These are phyloP conservation scores for Aspiorhynchus laticeps DNA, from an alignment of 2,113 vertebrate genomes.

Conservation along the genomic window DNA sequence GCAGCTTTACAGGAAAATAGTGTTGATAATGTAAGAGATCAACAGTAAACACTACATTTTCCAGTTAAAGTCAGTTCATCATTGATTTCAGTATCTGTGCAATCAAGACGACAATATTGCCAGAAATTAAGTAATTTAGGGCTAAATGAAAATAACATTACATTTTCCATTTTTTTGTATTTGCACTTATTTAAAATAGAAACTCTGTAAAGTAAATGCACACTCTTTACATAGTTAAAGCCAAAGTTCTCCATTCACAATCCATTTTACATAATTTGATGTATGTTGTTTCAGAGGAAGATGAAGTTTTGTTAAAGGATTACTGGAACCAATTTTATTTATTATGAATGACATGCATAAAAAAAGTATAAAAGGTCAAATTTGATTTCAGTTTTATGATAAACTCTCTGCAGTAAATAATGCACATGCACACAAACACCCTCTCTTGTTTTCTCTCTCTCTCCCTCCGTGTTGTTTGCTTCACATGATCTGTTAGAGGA, in stretches of 20 bases:
- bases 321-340: not conserved
- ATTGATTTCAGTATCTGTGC: too few relatives aligned
- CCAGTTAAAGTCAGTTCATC: too few relatives aligned
- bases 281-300: not conserved
- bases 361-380: not conserved
- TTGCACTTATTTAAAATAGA: not conserved
- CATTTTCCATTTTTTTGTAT: not conserved
- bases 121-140: too few relatives aligned
- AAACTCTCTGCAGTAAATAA: not conserved
- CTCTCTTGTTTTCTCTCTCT: slow-evolving; percentile 3
- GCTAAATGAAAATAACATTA: not conserved
- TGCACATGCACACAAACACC: not conserved
- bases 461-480: not conserved
- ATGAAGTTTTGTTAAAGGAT: not conserved
- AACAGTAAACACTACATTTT: too few relatives aligned
- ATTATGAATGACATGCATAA: not conserved
- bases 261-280: not conserved
- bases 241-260: not conserved
- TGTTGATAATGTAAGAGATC: too few relatives aligned
- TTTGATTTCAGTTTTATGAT: not conserved
- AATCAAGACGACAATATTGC: too few relatives aligned
- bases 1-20: too few relatives aligned
- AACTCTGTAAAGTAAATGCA: not conserved
- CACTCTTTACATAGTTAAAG: not conserved
- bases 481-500: slow-evolving; percentile 3